Percentiles rank a stretch among this genome's conserved stretches.
Evolutionary conservation across 2,797 vertebrate species (phyloP).

Genomic region (Epinephelus coioides): DNA sequence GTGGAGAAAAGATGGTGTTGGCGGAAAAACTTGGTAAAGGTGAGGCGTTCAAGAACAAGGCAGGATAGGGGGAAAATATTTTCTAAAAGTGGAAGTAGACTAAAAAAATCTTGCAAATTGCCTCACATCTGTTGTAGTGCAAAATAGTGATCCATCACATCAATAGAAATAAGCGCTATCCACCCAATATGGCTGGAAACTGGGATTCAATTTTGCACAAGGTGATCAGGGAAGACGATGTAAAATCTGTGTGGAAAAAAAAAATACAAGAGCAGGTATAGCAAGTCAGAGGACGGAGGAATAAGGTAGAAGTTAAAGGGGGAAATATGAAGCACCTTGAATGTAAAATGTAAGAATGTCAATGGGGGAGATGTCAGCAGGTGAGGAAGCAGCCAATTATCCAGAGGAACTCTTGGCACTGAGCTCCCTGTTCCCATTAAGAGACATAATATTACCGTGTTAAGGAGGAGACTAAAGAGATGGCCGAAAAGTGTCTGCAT

Average conservation of each 20-base stretch:
- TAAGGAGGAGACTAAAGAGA: conserved; percentile 81
- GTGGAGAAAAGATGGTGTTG: not conserved
- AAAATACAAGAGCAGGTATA: conserved; percentile 6
- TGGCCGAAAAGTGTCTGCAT: conserved; percentile 44
- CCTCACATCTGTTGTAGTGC: not conserved
- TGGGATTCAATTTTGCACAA: conserved; percentile 32
- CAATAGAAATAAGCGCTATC: conserved; percentile 69
- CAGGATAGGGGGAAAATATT: not conserved
- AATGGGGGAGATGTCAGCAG: conserved; percentile 83
- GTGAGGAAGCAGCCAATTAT: conserved; percentile 92
- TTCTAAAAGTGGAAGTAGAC: not conserved
- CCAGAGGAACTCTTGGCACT: conserved; percentile 88
- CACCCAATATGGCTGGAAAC: conserved; percentile 77
- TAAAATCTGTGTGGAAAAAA: conserved; percentile 19
- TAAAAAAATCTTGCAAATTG: not conserved
- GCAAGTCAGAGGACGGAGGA: conserved; percentile 34
- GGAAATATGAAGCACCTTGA: conserved; percentile 60
- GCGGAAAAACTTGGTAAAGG: conserved; percentile 4
- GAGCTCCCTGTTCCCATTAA: conserved; percentile 90
- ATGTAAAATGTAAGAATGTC: conserved; percentile 79
- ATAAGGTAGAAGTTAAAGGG: conserved; percentile 34
- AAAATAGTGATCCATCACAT: conserved; percentile 5
- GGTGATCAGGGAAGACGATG: conserved; percentile 8
- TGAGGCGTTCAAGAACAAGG: not conserved
- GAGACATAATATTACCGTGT: conserved; percentile 92